Base-by-base conservation (phyloP, 2,888 invertebrate species). In the Acronicta alni region DNA sequence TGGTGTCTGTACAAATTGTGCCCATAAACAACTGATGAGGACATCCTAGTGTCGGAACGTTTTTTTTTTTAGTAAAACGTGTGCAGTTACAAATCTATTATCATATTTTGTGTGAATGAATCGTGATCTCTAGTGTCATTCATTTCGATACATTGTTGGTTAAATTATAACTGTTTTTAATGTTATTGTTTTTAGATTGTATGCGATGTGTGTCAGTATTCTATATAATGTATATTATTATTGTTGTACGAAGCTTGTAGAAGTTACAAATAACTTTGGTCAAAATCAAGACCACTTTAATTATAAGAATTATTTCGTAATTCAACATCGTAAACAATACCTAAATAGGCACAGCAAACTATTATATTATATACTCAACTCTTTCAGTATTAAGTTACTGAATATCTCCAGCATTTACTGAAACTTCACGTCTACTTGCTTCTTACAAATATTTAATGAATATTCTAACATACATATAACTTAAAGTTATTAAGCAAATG, bases 61-160 rank as follows among this genome's bases (percentile, higher is more conserved):
- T 32, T 32, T 14, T n/a, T n/a, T n/a, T 10, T 26, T 26, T 9
- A 10, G 1, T 16, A 26, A 37, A 41, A 18, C 35, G 16, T 60
- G 52, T 49, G 32, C 64, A 44, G 44, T 68, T 38, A 17, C 17
- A 47, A 58, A 35, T 6, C 44, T 47, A 46, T 65, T 41, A 52
- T 35, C 20, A 37, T 35, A 51, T 42, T 57, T 47, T 41, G 48
- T 51, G 56, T 61, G 58, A 70, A 61, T 61, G 46, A 47, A 66
- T 62, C 52, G 79, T 82, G 81, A 84, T 85, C 81, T 82, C 79
- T 72, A 55, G 65, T 76, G 60, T 80, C 84, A 83, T 84, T 82
- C 69, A 74, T 72, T 66, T 72, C 51, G 70, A 68, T 77, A 64
- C 60, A 57, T 81, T 71, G 68, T 80, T 79, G 61, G 58, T 78